Percentiles rank a stretch among this genome's conserved stretches.
Conservation (phyloP, 2,888 invertebrate genomes). For the Papilio elwesi region DNA sequence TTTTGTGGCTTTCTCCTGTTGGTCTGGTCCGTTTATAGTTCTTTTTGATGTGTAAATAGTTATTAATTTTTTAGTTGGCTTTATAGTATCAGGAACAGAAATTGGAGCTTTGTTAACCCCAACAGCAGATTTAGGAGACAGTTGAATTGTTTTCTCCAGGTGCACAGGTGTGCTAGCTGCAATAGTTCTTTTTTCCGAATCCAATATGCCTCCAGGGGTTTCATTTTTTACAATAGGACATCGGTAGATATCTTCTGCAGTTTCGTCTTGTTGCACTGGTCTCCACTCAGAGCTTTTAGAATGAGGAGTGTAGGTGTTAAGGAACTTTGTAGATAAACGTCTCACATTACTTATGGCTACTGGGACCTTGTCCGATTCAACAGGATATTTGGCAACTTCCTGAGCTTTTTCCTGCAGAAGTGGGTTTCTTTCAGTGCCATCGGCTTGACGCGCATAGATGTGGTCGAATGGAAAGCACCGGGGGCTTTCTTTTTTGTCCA, state of each 20-base stretch:
- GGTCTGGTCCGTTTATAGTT: background rate
- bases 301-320: background rate
- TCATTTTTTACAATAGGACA: background rate
- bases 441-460: constrained; percentile 87
- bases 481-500: constrained; percentile 81
- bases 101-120: background rate
- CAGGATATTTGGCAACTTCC: constrained; percentile 65
- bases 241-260: background rate
- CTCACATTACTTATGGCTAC: background rate
- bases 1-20: background rate
- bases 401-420: constrained; percentile 72
- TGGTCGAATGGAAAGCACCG: constrained; percentile 88
- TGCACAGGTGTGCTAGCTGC: background rate
- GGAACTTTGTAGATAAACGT: background rate
- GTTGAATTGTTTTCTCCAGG: background rate
- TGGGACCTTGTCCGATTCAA: constrained; percentile 58
- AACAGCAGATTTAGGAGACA: background rate
- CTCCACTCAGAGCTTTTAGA: constrained; percentile 2
- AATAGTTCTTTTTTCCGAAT: background rate
- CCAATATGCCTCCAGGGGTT: background rate
- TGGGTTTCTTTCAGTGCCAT: constrained; percentile 62
- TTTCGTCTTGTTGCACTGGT: background rate
- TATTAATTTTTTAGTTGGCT: background rate
- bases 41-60: background rate
- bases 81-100: background rate